Percentiles rank a stretch among this genome's conserved stretches.
These are phyloP conservation scores for Stenolophus ochropezus DNA, from an alignment of 2,888 invertebrate genomes.

Conservation along the genomic window DNA sequence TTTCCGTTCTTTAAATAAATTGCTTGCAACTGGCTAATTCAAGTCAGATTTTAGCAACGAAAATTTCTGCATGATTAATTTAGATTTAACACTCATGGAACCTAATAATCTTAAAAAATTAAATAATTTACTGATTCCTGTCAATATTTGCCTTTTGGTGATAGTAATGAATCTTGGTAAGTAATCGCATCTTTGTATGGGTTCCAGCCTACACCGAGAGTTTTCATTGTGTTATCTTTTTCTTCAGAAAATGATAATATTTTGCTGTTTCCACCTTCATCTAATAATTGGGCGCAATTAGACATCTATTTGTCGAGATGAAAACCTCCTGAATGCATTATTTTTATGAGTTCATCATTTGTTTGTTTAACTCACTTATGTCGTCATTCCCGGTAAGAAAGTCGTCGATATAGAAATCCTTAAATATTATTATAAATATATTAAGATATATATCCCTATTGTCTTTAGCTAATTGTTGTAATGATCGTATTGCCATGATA, in stretches of 20 bases:
- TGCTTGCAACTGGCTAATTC: slow-evolving; percentile 53
- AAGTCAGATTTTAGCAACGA: slow-evolving; percentile 55
- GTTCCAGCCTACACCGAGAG: slow-evolving; percentile 5
- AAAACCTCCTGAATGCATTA: slow-evolving; percentile 59
- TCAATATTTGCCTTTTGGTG: slow-evolving; percentile 38
- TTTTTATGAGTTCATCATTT: background rate
- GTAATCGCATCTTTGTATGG: slow-evolving; percentile 3
- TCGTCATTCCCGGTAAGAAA: slow-evolving; percentile 59
- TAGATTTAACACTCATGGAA: slow-evolving; percentile 40
- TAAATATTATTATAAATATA: slow-evolving; percentile 51
- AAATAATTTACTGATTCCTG: slow-evolving; percentile 34
- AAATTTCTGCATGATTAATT: slow-evolving; percentile 57
- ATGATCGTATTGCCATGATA: slow-evolving; percentile 62
- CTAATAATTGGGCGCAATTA: slow-evolving; percentile 54
- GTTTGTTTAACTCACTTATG: slow-evolving; percentile 28
- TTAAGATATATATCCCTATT: slow-evolving; percentile 60
- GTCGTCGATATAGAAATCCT: slow-evolving; percentile 64
- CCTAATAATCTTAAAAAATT: slow-evolving; percentile 55
- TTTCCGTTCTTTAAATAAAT: slow-evolving; percentile 39
- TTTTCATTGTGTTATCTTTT: background rate
- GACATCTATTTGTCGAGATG: slow-evolving; percentile 61
- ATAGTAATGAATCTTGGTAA: background rate
- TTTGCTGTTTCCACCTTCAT: background rate
- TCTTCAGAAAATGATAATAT: background rate
- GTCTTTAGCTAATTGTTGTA: slow-evolving; percentile 62